Percentiles rank a stretch among this genome's conserved stretches.
These are phyloP conservation scores for Murina feae DNA, from an alignment of 2,113 vertebrate genomes.

Conservation along the genomic window DNA sequence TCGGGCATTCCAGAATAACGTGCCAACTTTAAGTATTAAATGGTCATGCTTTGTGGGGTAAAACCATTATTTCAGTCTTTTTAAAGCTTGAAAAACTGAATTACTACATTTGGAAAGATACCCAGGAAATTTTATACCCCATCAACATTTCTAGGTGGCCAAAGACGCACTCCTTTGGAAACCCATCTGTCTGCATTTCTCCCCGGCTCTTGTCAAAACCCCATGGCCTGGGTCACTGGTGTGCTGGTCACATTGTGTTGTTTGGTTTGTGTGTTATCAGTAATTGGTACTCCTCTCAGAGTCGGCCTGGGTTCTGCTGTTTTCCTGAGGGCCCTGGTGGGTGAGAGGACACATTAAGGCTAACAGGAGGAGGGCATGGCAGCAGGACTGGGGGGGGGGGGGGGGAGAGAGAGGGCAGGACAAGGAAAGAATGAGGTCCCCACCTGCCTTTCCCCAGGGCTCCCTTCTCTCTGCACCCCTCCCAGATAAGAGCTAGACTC, in stretches of 20 bases:
- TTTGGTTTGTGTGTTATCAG: not conserved
- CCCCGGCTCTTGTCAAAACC: not conserved
- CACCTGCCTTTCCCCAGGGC: not conserved
- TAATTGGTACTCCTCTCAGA: not conserved
- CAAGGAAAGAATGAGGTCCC: not conserved
- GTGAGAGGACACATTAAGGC: not conserved
- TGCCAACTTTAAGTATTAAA: not conserved
- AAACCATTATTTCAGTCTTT: not conserved
- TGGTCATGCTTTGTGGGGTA: not conserved
- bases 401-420: too few species aligned
- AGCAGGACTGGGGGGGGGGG: fast-evolving
- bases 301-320: not conserved
- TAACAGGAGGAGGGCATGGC: not conserved
- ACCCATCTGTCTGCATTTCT: not conserved
- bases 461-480: not conserved
- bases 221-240: not conserved
- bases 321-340: not conserved
- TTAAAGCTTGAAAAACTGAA: not conserved
- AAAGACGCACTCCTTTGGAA: not conserved
- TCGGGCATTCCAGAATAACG: not conserved
- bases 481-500: not conserved
- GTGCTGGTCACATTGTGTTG: not conserved
- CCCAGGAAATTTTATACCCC: not conserved
- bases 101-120: not conserved
- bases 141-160: not conserved